Conservation (phyloP, 1,140 invertebrate genomes). For the Drosophila takahashii region DNA sequence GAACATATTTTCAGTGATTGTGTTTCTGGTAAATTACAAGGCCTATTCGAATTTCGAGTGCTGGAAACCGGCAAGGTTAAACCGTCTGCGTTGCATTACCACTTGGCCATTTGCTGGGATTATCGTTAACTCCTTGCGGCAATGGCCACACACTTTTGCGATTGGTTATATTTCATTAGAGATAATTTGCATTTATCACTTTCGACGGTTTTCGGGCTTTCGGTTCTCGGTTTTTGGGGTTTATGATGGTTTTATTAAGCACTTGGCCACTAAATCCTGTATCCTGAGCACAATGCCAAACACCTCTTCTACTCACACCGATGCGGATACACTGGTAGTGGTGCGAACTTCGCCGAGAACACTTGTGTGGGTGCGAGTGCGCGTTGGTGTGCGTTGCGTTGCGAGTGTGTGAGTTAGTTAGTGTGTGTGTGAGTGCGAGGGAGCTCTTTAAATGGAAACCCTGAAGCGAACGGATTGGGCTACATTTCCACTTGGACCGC, state of each 20-base stretch:
- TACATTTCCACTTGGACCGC: conserved; percentile 69
- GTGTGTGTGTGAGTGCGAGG: conserved; percentile 40
- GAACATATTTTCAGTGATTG: background rate
- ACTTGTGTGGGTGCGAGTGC: conserved; percentile 18
- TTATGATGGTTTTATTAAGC: conserved; percentile 45
- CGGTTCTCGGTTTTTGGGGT: background rate
- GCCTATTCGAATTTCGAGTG: conserved; percentile 2
- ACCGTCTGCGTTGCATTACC: conserved; percentile 3
- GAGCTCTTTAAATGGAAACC: conserved; percentile 67
- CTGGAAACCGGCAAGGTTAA: conserved; percentile 8
- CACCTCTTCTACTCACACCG: conserved; percentile 48
- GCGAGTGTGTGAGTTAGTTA: background rate
- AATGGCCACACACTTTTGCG: conserved; percentile 20
- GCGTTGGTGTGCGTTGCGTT: conserved; percentile 7
- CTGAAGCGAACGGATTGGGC: conserved; percentile 74
- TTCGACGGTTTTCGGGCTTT: conserved; percentile 4
- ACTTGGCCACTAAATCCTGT: conserved; percentile 50
- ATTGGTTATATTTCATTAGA: conserved; percentile 29
- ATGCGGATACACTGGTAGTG: conserved; percentile 16
- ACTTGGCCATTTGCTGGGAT: conserved; percentile 10
- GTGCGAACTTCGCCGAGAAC: conserved; percentile 30
- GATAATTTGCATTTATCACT: conserved; percentile 51
- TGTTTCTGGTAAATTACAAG: background rate
- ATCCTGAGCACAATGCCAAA: conserved; percentile 45
- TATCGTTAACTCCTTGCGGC: conserved; percentile 3